phyloP scores from a whole-genome alignment of 2,113 vertebrate genomes.

The Gopherus flavomarginatus region DNA sequence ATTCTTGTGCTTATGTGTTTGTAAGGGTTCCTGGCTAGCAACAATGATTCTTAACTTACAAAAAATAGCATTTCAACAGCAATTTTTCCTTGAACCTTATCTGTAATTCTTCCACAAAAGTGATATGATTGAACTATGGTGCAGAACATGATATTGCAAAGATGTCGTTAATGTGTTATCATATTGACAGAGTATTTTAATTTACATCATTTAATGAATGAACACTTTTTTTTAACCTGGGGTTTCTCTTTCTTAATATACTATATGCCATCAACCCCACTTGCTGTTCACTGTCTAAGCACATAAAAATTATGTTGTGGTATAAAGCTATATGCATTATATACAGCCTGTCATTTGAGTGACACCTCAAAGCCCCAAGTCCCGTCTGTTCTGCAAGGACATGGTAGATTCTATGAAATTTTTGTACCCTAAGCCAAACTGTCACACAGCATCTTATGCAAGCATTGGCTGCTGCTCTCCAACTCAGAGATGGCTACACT shows the following conservation, averaged over 20 bases:
- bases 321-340: conserved; percentile 63
- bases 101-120: conserved; percentile 74
- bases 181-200: conserved; percentile 80
- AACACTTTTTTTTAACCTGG: conserved; percentile 69
- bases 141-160: conserved; percentile 70
- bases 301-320: conserved; percentile 29
- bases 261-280: conserved; percentile 73
- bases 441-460: background rate
- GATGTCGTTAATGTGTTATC: conserved; percentile 78
- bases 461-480: conserved; percentile 10
- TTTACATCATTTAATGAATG: conserved; percentile 78
- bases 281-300: conserved; percentile 61
- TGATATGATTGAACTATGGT: conserved; percentile 70
- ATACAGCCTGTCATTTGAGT: conserved; percentile 45
- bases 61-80: conserved; percentile 66
- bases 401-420: background rate
- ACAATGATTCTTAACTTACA: conserved; percentile 73
- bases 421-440: background rate
- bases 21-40: conserved; percentile 73
- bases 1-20: conserved; percentile 70
- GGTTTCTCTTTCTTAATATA: conserved; percentile 77
- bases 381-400: conserved; percentile 35
- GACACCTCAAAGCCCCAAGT: conserved; percentile 46
- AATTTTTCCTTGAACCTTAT: conserved; percentile 75
- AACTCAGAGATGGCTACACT: conserved; percentile 38